These are phyloP conservation scores for Hormaphis cornu DNA, from an alignment of 1,140 invertebrate species.

Conservation along the genomic window DNA sequence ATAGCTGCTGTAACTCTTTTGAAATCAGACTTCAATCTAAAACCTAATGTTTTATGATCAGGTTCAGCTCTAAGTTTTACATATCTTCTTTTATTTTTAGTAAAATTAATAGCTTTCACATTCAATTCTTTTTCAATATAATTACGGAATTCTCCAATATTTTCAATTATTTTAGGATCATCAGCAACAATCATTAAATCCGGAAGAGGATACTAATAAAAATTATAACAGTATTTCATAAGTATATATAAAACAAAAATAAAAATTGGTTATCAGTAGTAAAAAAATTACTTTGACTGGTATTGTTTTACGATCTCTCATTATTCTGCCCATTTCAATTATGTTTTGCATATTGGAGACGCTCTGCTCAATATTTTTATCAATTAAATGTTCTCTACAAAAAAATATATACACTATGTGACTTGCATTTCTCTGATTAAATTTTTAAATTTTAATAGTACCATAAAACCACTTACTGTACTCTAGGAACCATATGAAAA, in stretches of 20 bases:
- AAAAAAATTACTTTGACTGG: slow-evolving; percentile 64
- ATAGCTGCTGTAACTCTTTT: slow-evolving; percentile 77
- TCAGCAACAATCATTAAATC: slow-evolving; percentile 93
- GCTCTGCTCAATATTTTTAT: slow-evolving; percentile 77
- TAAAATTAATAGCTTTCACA: slow-evolving; percentile 76
- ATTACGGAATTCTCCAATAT: slow-evolving; percentile 67
- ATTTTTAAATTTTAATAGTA: neutral
- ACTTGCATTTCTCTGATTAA: neutral
- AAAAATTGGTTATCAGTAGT: too few species aligned
- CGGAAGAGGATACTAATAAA: slow-evolving; percentile 72
- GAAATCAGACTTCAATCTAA: slow-evolving; percentile 78
- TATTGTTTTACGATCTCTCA: slow-evolving; percentile 85
- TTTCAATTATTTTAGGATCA: slow-evolving; percentile 65
- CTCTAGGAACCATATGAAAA: slow-evolving; percentile 76
- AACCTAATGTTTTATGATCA: slow-evolving; percentile 76
- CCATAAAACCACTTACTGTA: slow-evolving; percentile 43
- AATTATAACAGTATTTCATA: neutral
- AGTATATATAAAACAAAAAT: neutral
- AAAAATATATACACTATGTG: neutral
- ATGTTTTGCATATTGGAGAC: slow-evolving; percentile 89
- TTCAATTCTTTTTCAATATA: slow-evolving; percentile 95
- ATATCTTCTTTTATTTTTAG: slow-evolving; percentile 85
- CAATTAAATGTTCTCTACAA: slow-evolving; percentile 57
- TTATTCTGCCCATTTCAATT: slow-evolving; percentile 84
- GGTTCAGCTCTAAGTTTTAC: slow-evolving; percentile 89